Evolutionary conservation across 2,113 vertebrate genomes (phyloP).

Genomic region (Saimiri boliviensis): DNA sequence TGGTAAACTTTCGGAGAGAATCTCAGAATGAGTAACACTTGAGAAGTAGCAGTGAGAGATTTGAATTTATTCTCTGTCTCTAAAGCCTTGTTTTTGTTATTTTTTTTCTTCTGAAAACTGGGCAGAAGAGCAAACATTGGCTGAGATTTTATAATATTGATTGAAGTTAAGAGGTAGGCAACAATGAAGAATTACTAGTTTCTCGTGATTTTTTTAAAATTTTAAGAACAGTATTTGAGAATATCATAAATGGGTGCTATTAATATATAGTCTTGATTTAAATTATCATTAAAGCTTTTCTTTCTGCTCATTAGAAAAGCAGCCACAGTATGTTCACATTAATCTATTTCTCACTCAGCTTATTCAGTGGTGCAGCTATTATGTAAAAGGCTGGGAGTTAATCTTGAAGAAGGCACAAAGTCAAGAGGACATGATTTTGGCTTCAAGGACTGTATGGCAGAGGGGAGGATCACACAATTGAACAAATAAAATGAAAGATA

Average conservation of each 20-base stretch:
- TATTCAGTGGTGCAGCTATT: neutral
- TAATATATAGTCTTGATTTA: neutral
- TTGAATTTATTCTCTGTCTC: neutral
- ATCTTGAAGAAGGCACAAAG: neutral
- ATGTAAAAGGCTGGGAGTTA: neutral
- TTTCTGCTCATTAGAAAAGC: neutral
- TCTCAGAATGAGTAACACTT: neutral
- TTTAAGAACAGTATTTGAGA: conserved; percentile 9
- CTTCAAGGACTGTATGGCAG: neutral
- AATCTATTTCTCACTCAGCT: neutral
- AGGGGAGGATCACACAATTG: neutral
- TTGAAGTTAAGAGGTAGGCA: neutral
- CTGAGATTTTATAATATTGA: neutral
- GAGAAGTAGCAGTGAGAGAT: neutral
- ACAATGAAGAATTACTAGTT: neutral
- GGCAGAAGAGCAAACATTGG: neutral
- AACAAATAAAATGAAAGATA: neutral
- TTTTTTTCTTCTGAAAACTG: neutral
- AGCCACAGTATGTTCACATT: neutral
- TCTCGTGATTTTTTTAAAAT: neutral
- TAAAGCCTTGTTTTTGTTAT: neutral
- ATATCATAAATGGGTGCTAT: neutral
- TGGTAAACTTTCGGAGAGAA: neutral
- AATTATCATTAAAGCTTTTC: neutral
- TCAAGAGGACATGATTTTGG: neutral